Conservation (phyloP, 2,797 vertebrate genomes). For the Acanthiza pusilla region DNA sequence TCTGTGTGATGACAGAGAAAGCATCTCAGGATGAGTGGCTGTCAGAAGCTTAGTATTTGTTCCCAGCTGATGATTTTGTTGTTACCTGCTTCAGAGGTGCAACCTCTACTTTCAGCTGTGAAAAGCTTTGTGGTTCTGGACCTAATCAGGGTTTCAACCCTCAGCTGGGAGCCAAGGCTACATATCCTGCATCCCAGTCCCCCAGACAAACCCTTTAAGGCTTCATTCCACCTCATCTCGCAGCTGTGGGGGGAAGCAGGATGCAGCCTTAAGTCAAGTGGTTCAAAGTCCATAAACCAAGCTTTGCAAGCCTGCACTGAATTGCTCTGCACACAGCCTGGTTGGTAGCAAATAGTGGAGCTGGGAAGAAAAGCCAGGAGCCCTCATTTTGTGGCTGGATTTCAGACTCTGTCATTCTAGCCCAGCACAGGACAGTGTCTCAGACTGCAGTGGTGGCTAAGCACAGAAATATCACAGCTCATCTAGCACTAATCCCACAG, state of each 20-base stretch:
- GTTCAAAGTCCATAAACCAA: not conserved
- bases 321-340: not conserved
- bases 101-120: not conserved
- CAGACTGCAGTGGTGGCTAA: not conserved
- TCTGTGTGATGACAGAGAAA: not conserved
- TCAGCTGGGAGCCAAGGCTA: not conserved
- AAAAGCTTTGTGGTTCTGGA: not conserved
- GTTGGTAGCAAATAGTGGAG: not conserved
- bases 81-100: not conserved
- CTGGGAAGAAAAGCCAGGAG: not conserved
- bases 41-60: not conserved
- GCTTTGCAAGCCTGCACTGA: not conserved
- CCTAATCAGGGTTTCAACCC: not conserved
- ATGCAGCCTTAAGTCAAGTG: not conserved
- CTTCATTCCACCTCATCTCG: not conserved
- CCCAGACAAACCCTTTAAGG: not conserved
- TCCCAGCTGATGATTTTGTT: not conserved
- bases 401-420: not conserved
- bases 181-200: not conserved
- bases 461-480: not conserved
- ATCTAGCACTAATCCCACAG: not conserved
- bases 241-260: not conserved
- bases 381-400: not conserved
- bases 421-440: not conserved
- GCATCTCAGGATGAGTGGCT: not conserved